Evolutionary conservation across 2,888 invertebrate species (phyloP).

Genomic region (Escarpia spicata): DNA sequence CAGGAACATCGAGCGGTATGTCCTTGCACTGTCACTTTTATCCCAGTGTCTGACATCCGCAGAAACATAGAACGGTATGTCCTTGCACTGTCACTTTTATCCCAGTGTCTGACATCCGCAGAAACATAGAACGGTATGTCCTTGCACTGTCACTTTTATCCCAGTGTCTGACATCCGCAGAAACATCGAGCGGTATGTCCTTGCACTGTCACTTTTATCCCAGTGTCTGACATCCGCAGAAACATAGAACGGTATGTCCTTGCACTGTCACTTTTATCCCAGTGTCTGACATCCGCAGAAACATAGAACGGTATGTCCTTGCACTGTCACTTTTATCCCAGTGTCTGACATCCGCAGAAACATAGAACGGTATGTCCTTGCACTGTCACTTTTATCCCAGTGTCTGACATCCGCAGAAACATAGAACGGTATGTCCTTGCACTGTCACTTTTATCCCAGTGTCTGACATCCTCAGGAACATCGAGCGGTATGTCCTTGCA

Average conservation of each 20-base stretch:
- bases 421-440: constrained; percentile 60
- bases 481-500: constrained; percentile 58
- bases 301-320: constrained; percentile 62
- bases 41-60: constrained; percentile 65
- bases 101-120: constrained; percentile 64
- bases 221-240: constrained; percentile 65
- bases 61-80: constrained; percentile 65
- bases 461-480: constrained; percentile 65
- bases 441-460: constrained; percentile 57
- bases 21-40: background rate
- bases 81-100: constrained; percentile 38
- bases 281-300: constrained; percentile 65
- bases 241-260: constrained; percentile 64
- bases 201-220: constrained; percentile 43
- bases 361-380: constrained; percentile 61
- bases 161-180: constrained; percentile 65
- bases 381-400: constrained; percentile 51
- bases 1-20: constrained; percentile 65
- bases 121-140: constrained; percentile 65
- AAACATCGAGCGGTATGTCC: constrained; percentile 64
- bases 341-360: constrained; percentile 66
- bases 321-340: constrained; percentile 49
- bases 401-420: constrained; percentile 66
- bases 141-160: constrained; percentile 39
- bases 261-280: constrained; percentile 49